Conservation (phyloP, 2,113 vertebrate genomes). For the Ondatra zibethicus region DNA sequence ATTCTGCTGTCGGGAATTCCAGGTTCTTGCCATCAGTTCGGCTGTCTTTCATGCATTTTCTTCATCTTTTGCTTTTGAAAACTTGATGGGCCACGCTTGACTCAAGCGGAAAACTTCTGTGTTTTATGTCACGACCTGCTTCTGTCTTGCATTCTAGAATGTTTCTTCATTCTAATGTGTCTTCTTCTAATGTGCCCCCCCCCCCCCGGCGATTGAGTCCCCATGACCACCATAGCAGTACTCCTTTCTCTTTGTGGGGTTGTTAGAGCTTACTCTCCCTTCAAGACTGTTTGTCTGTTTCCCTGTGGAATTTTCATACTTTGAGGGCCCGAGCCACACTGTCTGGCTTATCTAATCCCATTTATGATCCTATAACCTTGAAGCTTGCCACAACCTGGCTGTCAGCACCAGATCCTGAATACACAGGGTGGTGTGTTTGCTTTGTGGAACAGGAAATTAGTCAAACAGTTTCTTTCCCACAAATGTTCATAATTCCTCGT, state of each 20-base stretch:
- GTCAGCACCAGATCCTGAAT: conserved; percentile 82
- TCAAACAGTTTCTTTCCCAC: conserved; percentile 85
- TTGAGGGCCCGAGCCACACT: conserved; percentile 66
- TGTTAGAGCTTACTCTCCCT: neutral
- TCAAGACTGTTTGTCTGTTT: conserved; percentile 77
- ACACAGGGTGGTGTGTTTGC: conserved; percentile 77
- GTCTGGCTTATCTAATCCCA: conserved; percentile 83
- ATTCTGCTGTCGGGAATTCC: conserved; percentile 71
- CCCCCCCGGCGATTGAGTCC: neutral
- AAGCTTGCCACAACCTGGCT: conserved; percentile 66
- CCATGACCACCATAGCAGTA: neutral
- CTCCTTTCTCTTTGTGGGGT: conserved; percentile 34
- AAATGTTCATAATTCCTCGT: conserved; percentile 87
- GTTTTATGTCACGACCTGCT: conserved; percentile 43
- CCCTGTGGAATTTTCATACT: conserved; percentile 66
- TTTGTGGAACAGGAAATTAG: conserved; percentile 84
- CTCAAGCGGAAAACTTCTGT: conserved; percentile 60
- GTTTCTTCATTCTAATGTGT: conserved; percentile 36
- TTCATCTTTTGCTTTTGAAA: conserved; percentile 7
- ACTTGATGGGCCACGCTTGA: conserved; percentile 37
- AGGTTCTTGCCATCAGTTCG: conserved; percentile 71
- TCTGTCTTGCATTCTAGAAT: conserved; percentile 56
- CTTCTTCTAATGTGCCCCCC: neutral
- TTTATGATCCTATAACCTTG: conserved; percentile 85
- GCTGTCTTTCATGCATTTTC: conserved; percentile 12